Conservation (phyloP, 64 coral and sea anemone genomes). For the Montipora capricornis region DNA sequence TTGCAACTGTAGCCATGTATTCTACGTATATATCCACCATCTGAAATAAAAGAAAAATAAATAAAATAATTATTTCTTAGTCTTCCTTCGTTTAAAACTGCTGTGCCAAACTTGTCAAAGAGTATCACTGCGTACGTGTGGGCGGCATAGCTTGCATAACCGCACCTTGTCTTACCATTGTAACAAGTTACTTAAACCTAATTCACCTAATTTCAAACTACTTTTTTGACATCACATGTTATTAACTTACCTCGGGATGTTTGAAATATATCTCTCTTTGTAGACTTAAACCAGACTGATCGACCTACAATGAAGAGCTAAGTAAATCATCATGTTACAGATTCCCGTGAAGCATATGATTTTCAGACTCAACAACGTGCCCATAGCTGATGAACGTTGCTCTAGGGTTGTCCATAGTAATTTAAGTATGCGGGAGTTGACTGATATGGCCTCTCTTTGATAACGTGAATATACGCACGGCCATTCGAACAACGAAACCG, state of each 20-base stretch:
- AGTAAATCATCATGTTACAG: background rate
- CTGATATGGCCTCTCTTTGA: no score
- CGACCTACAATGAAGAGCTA: conserved; percentile 61
- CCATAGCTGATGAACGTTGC: no score
- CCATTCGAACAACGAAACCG: no score
- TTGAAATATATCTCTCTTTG: conserved; percentile 99
- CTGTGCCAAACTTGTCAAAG: no score
- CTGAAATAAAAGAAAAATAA: conserved; percentile 20
- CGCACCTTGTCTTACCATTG: no score
- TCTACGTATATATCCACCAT: conserved; percentile 94
- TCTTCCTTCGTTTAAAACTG: no score
- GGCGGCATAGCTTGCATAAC: no score
- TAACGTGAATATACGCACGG: no score
- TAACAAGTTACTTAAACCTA: no score
- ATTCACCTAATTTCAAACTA: background rate
- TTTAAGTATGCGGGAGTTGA: no score
- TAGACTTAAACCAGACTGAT: conserved; percentile 97
- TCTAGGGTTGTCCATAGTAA: no score
- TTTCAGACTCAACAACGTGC: background rate
- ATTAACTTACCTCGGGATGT: conserved; percentile 77
- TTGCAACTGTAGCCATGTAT: conserved; percentile 95
- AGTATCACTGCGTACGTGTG: no score
- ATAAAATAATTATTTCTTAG: background rate
- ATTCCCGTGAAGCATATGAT: background rate
- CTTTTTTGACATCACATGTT: background rate